These are phyloP conservation scores for Resseliella maxima DNA, from an alignment of 2,888 invertebrate genomes.

Conservation along the genomic window DNA sequence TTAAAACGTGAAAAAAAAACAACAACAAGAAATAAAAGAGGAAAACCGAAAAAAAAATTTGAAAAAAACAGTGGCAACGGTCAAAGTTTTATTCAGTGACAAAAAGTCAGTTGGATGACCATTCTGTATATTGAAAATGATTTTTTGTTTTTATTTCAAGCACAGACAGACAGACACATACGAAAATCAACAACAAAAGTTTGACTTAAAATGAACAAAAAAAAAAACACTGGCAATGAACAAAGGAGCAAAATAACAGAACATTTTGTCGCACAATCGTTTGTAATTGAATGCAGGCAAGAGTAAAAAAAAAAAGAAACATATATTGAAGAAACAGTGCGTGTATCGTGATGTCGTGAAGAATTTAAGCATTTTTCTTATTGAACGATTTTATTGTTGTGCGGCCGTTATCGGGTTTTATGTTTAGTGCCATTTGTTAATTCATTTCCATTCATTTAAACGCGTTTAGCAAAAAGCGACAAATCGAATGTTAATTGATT, in stretches of 20 bases:
- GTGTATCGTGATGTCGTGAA: conserved; percentile 29
- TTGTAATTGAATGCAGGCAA: conserved; percentile 40
- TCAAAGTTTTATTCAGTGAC: conserved; percentile 1
- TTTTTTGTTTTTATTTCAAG: not conserved
- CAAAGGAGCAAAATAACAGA: conserved; percentile 7
- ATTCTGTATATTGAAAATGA: not conserved
- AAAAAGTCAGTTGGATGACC: conserved; percentile 5
- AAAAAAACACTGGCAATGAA: not conserved
- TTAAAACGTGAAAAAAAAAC: not conserved
- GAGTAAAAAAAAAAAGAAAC: too few species aligned
- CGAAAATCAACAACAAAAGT: not conserved
- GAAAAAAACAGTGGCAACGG: not conserved
- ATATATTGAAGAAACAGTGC: not conserved
- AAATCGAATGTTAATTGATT: conserved; percentile 18
- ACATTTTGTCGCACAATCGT: not conserved
- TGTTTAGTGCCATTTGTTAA: not conserved
- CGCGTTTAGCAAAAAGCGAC: not conserved
- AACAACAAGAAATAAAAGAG: too few species aligned
- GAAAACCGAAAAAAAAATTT: too few species aligned
- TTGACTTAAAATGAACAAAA: not conserved
- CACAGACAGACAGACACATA: not conserved
- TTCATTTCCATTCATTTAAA: not conserved
- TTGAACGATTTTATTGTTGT: not conserved
- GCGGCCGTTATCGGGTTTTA: not conserved
- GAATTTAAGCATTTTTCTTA: not conserved